These are phyloP conservation scores for Zaprionus kolodkinae DNA, from an alignment of 1,140 invertebrate genomes.

Conservation along the genomic window DNA sequence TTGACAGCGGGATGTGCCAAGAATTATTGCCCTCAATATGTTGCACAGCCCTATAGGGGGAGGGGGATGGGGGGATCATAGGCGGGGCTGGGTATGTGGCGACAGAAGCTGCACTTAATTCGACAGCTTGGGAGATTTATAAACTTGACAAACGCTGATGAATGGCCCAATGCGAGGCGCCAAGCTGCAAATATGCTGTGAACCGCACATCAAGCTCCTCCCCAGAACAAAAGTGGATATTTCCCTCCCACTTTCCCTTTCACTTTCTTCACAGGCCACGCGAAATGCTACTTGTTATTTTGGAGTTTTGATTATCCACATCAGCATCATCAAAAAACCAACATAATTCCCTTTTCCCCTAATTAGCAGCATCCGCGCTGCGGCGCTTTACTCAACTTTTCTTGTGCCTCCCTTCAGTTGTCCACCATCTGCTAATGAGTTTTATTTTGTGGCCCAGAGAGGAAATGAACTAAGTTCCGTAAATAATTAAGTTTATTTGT, in stretches of 20 bases:
- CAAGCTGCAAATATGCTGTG: conserved; percentile 9
- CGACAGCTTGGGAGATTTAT: conserved; percentile 71
- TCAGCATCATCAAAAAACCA: conserved; percentile 27
- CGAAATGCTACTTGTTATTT: conserved; percentile 11
- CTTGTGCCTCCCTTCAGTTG: background rate
- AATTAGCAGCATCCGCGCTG: conserved; percentile 36
- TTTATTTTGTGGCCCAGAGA: conserved; percentile 19
- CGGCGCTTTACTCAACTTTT: conserved; percentile 1
- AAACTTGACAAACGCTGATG: conserved; percentile 52
- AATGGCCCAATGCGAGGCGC: conserved; percentile 22
- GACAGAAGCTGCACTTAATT: conserved; percentile 50
- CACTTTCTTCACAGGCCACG: background rate
- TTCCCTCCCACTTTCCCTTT: background rate
- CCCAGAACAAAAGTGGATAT: background rate
- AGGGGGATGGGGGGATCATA: background rate
- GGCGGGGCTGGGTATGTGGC: background rate
- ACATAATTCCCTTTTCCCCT: background rate
- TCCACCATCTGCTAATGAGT: conserved; percentile 14
- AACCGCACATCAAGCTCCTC: background rate
- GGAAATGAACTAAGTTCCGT: conserved; percentile 33
- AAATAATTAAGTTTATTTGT: conserved; percentile 36
- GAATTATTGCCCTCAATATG: conserved; percentile 67
- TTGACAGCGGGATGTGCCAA: conserved; percentile 68
- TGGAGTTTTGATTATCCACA: conserved; percentile 28
- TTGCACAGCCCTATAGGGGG: conserved; percentile 3